Evolutionary conservation across 2,797 vertebrate genomes (phyloP), one percentile per base, ranked within the genome.

Genomic region (Lateolabrax maculatus): DNA sequence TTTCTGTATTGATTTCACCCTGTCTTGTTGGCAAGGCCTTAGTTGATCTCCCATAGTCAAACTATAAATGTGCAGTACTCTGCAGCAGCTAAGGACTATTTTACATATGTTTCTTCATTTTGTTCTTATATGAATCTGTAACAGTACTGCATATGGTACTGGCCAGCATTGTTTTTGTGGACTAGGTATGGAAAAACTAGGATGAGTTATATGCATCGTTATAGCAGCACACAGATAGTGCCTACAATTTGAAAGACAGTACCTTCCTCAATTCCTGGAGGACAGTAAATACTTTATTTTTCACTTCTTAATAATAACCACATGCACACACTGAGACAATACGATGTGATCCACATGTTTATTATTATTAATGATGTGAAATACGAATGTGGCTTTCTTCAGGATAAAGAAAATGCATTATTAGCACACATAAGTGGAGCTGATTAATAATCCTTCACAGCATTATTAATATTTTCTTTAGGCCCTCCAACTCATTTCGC

Each of bases 1-100:
- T 78, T 78, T 57, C 66, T 11, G 65, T 86, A 95, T 94, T 83
- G 94, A 95, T 94, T 89, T 31, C 51, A 75, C 43, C 64, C 77
- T 51, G 74, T 93, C 89, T 88, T 91, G 80, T 91, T 92, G 84
- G 89, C 65, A 48, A 60, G 31, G 55, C 77, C 71, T 85, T 74
- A 75, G 69, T 68, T 79, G 68, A 85, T 83, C 58, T 84, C 43
- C 72, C 49, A 55, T 69, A 81, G 44, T 84, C 75, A 69, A 70
- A 79, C 41, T 55, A 55, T 44, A 75, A 82, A 79, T 76, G 77
- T 61, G n/a, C 71, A 36, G 46, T 31, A 72, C 9, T 75, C 61
- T 81, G 43, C 77, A 46, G 74, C 52, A 55, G 75, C 63, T 36
- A 52, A 19, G 27, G n/a, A 21, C 18, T 60, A 18, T 48, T 57